Conservation (phyloP, 2,888 invertebrate genomes). For the Acleris literana region DNA sequence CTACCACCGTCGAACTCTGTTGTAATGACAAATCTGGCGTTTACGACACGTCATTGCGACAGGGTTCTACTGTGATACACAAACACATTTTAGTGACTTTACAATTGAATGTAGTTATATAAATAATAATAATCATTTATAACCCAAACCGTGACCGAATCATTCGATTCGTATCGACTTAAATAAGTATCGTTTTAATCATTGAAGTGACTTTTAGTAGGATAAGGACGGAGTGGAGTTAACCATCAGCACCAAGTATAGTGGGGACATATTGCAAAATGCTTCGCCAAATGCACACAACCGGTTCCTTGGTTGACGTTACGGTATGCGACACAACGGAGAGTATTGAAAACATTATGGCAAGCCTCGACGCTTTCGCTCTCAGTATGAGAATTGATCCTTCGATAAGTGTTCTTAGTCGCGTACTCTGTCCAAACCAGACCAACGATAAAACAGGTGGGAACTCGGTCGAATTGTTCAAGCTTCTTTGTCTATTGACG, state of each 20-base stretch:
- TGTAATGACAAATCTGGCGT: too few relatives aligned
- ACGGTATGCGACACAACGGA: conserved; percentile 40
- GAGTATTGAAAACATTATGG: conserved; percentile 37
- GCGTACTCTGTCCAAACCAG: conserved; percentile 36
- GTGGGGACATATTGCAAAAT: conserved; percentile 65
- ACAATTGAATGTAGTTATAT: too few relatives aligned
- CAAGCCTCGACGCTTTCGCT: conserved; percentile 59
- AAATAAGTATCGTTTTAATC: too few relatives aligned
- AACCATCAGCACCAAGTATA: conserved; percentile 17
- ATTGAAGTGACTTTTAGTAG: conserved; percentile 11
- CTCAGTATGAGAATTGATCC: conserved; percentile 48
- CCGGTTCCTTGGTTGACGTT: conserved; percentile 57
- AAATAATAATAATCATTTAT: too few relatives aligned
- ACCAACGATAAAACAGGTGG: conserved; percentile 43
- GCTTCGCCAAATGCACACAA: conserved; percentile 64
- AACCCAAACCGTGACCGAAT: too few relatives aligned
- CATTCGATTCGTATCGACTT: too few relatives aligned
- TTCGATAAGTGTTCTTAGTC: conserved; percentile 15
- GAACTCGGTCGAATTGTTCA: conserved; percentile 58
- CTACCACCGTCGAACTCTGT: too few relatives aligned
- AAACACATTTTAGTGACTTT: too few relatives aligned
- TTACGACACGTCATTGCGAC: too few relatives aligned
- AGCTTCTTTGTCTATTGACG: conserved; percentile 50
- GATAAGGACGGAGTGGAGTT: conserved; percentile 20
- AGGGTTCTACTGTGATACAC: too few relatives aligned